Evolutionary conservation across 1,140 invertebrate species (phyloP).

Genomic region (Uloborus diversus): DNA sequence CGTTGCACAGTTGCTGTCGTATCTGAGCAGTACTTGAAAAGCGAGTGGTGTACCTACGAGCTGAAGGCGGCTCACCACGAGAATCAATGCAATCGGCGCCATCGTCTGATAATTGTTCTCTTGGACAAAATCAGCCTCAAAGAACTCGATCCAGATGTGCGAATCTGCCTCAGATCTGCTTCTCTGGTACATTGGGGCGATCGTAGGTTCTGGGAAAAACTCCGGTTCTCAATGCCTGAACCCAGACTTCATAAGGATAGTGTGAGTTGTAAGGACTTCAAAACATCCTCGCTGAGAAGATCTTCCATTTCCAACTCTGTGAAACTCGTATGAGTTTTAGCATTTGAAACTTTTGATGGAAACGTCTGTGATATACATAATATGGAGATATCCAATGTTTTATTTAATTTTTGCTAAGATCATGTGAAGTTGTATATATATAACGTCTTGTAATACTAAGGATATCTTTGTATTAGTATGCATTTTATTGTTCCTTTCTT

Average conservation of each 20-base stretch:
- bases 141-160: slow-evolving; percentile 57
- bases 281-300: slow-evolving; percentile 36
- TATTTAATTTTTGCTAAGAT: too few relatives aligned
- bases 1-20: slow-evolving; percentile 89
- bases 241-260: slow-evolving; percentile 33
- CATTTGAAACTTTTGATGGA: slow-evolving; percentile 32
- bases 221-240: slow-evolving; percentile 88
- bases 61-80: slow-evolving; percentile 93
- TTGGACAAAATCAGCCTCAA: slow-evolving; percentile 57
- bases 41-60: slow-evolving; percentile 91
- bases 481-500: too few relatives aligned
- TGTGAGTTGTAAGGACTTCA: slow-evolving; percentile 45
- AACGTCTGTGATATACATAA: slow-evolving; percentile 50
- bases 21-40: slow-evolving; percentile 92
- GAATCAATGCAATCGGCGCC: slow-evolving; percentile 77
- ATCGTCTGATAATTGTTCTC: slow-evolving; percentile 81
- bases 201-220: slow-evolving; percentile 92
- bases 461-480: too few relatives aligned
- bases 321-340: slow-evolving; percentile 48
- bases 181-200: slow-evolving; percentile 71
- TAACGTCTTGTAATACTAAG: too few relatives aligned
- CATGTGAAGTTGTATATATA: too few relatives aligned
- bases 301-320: slow-evolving; percentile 54
- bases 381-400: slow-evolving; percentile 42
- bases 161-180: slow-evolving; percentile 54